These are phyloP conservation scores for Whitmania pigra DNA, from an alignment of 1,140 invertebrate genomes.

Conservation along the genomic window DNA sequence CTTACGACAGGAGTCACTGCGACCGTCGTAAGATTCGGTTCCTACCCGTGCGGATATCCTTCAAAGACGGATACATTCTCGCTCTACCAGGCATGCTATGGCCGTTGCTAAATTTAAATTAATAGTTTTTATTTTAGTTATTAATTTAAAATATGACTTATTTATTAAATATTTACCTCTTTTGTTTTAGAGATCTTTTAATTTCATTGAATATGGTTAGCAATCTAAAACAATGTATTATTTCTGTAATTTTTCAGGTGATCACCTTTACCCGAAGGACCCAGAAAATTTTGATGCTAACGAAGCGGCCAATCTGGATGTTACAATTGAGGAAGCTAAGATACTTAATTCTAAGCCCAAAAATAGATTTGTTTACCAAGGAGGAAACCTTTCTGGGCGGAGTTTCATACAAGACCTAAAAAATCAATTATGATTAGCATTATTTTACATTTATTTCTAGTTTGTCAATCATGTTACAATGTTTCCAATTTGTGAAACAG, in stretches of 20 bases:
- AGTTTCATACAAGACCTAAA: neutral
- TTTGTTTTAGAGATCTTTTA: too few relatives aligned
- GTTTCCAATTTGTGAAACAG: too few relatives aligned
- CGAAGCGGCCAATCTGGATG: neutral
- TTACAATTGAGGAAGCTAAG: neutral
- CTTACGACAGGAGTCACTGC: conserved; percentile 33
- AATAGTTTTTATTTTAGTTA: too few relatives aligned
- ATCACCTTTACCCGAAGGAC: neutral
- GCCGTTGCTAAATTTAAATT: too few relatives aligned
- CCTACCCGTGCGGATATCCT: conserved; percentile 38
- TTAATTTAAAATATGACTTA: too few relatives aligned
- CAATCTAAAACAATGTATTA: neutral
- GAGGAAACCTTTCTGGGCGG: neutral
- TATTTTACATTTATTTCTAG: neutral
- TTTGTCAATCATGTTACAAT: too few relatives aligned
- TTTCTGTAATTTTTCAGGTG: conserved; percentile 4
- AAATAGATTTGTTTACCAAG: conserved; percentile 6
- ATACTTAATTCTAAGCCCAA: neutral
- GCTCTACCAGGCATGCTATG: conserved; percentile 40
- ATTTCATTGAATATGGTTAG: neutral
- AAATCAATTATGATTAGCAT: neutral
- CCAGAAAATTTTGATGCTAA: neutral
- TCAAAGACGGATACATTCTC: conserved; percentile 39
- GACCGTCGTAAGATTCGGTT: conserved; percentile 35
- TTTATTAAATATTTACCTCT: too few relatives aligned